These are phyloP conservation scores for Eupelmus urozonus DNA, from an alignment of 2,888 invertebrate genomes.

Conservation along the genomic window DNA sequence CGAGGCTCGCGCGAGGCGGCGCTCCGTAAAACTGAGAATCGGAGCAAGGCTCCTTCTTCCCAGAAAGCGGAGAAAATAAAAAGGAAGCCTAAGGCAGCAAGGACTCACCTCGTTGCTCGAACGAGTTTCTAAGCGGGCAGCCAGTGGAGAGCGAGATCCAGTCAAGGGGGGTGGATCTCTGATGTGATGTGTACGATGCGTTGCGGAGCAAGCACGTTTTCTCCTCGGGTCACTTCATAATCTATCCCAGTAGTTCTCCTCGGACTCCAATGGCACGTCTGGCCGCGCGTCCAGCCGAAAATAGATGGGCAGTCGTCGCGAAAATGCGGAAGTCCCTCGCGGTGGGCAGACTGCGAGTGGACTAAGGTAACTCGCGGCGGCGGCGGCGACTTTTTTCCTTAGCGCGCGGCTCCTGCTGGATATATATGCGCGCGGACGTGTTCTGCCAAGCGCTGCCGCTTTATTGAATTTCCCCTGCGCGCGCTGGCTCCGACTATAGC, in stretches of 20 bases:
- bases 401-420: too few relatives aligned
- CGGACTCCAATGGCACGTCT: background rate
- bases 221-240: constrained; percentile 24
- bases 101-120: constrained; percentile 3
- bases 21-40: too few relatives aligned
- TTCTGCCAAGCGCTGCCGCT: background rate
- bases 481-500: background rate
- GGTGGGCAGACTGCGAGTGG: background rate
- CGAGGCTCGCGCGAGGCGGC: too few relatives aligned
- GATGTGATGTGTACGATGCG: too few relatives aligned
- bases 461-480: constrained; percentile 13
- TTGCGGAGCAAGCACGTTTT: background rate
- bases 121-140: too few relatives aligned
- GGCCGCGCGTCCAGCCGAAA: background rate
- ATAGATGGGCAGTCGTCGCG: too few relatives aligned
- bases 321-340: background rate
- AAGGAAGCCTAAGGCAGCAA: background rate
- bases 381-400: too few relatives aligned
- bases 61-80: background rate
- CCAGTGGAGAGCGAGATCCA: too few relatives aligned
- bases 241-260: background rate
- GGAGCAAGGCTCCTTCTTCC: too few relatives aligned
- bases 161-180: too few relatives aligned
- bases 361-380: too few relatives aligned
- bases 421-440: too few relatives aligned